phyloP scores from a whole-genome alignment of 2,888 invertebrate species.

The Homarus gammarus region DNA sequence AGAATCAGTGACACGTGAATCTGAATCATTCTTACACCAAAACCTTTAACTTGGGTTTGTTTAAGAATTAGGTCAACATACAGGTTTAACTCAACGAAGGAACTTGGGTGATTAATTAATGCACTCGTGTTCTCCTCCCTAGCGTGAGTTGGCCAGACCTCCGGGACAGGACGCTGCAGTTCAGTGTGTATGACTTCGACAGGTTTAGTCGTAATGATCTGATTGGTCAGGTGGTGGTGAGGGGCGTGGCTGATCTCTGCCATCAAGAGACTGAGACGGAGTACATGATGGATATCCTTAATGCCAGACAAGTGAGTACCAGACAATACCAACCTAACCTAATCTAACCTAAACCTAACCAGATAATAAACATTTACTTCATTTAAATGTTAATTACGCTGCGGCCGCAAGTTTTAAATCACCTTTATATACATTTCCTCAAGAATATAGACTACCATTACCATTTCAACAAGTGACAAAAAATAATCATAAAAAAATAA shows the following conservation, averaged over 20 bases:
- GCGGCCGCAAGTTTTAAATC: too few species aligned
- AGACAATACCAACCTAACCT: background rate
- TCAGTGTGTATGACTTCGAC: slow-evolving; percentile 76
- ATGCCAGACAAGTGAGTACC: slow-evolving; percentile 85
- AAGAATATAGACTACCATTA: too few species aligned
- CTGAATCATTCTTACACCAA: too few species aligned
- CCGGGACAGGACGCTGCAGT: slow-evolving; percentile 83
- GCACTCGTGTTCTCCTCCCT: slow-evolving; percentile 78
- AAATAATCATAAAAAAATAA: too few species aligned
- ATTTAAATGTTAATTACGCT: too few species aligned
- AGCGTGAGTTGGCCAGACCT: slow-evolving; percentile 89
- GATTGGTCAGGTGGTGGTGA: slow-evolving; percentile 89
- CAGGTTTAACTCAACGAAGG: background rate
- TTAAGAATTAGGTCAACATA: too few species aligned
- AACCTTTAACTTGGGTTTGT: too few species aligned
- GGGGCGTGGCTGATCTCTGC: slow-evolving; percentile 82
- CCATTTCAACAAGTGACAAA: too few species aligned
- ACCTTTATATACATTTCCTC: too few species aligned
- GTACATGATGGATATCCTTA: slow-evolving; percentile 91
- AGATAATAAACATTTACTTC: too few species aligned
- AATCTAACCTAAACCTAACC: too few species aligned
- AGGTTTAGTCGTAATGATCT: slow-evolving; percentile 75
- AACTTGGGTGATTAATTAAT: background rate
- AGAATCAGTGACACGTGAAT: too few species aligned
- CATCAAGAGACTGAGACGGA: slow-evolving; percentile 90